These are phyloP conservation scores for Astropecten irregularis DNA, from an alignment of 53 echinoderm and acorn worm species.

Conservation along the genomic window DNA sequence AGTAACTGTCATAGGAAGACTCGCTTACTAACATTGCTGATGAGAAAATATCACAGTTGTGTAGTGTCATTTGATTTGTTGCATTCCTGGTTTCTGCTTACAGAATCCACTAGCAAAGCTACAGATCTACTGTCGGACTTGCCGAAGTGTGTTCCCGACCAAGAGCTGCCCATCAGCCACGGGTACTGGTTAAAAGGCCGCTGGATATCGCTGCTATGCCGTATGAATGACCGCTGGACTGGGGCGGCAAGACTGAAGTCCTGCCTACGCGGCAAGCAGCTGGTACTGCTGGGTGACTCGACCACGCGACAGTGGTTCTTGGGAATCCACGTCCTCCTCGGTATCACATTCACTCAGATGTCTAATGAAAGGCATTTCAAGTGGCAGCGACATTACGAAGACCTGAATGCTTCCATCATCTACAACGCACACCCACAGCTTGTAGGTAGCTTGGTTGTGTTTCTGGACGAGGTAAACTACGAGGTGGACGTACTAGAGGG, in stretches of 20 bases:
- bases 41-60: too few species aligned
- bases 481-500: slow-evolving; percentile 58
- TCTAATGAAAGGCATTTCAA: not conserved
- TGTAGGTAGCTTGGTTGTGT: slow-evolving; percentile 12
- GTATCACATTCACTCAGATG: not conserved
- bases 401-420: slow-evolving; percentile 15
- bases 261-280: slow-evolving; percentile 47
- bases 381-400: not conserved
- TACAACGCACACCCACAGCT: slow-evolving; percentile 58
- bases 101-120: too few species aligned
- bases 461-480: slow-evolving; percentile 25
- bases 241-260: not conserved
- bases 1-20: too few species aligned
- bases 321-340: not conserved
- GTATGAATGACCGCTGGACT: slow-evolving; percentile 10
- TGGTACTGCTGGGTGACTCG: slow-evolving; percentile 61
- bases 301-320: slow-evolving; percentile 62
- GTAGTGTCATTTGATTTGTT: too few species aligned
- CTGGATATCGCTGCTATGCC: slow-evolving; percentile 64
- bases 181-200: slow-evolving; percentile 69
- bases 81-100: too few species aligned
- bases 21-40: too few species aligned
- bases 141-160: not conserved
- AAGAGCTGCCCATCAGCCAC: slow-evolving; percentile 26
- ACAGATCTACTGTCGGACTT: too few species aligned